Evolutionary conservation across 2,888 invertebrate genomes (phyloP).

Genomic region (Cryptocephalus primarius): DNA sequence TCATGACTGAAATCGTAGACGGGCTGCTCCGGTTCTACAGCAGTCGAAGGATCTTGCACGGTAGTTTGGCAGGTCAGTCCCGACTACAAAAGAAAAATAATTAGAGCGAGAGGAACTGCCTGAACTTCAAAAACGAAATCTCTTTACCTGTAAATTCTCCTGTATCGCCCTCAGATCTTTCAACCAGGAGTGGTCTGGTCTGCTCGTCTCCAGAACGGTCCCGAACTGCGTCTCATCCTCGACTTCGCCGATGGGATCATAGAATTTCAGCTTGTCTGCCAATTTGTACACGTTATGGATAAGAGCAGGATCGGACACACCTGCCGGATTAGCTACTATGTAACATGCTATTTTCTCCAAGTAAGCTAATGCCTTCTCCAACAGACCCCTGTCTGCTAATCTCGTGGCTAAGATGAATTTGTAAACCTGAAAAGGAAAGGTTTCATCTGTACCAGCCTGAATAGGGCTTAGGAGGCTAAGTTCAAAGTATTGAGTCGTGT

Average conservation of each 20-base stretch:
- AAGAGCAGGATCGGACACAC: constrained; percentile 41
- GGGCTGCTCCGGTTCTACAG: constrained; percentile 10
- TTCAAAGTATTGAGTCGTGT: too few species aligned
- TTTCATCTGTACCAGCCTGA: neutral
- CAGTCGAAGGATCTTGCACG: constrained; percentile 6
- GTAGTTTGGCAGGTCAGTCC: constrained; percentile 30
- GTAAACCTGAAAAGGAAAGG: constrained; percentile 50
- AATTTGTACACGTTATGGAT: constrained; percentile 42
- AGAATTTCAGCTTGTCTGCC: constrained; percentile 35
- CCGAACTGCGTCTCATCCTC: constrained; percentile 30
- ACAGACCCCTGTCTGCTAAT: constrained; percentile 65
- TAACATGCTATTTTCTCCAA: constrained; percentile 67
- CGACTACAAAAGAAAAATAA: constrained; percentile 18
- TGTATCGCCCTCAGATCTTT: constrained; percentile 39
- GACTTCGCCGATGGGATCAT: constrained; percentile 31
- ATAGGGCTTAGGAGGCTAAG: neutral
- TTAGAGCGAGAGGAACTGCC: neutral
- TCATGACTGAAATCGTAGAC: constrained; percentile 9
- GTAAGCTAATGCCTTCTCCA: constrained; percentile 73
- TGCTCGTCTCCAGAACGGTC: constrained; percentile 23
- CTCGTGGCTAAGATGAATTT: constrained; percentile 74
- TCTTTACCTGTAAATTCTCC: constrained; percentile 34
- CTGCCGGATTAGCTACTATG: constrained; percentile 47
- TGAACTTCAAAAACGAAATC: neutral
- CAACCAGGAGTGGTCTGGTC: constrained; percentile 49